Conservation (phyloP, 2,797 vertebrate species). For the Manis pentadactyla region DNA sequence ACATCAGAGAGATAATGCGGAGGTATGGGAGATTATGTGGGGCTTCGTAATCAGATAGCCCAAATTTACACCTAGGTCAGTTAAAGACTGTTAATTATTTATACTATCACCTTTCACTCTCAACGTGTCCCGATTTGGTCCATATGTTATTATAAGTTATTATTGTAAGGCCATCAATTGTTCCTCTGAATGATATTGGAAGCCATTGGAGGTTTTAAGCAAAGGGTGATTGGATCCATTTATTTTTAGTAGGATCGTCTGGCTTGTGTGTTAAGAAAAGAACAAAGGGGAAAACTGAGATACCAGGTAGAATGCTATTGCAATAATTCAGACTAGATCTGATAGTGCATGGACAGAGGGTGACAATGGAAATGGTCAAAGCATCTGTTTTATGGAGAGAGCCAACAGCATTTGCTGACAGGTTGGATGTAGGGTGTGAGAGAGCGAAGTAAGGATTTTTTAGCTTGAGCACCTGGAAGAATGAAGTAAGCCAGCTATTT, state of each 20-base stretch:
- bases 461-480: not conserved
- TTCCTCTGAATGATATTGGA: not conserved
- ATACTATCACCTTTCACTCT: not conserved
- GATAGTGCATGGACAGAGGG: not conserved
- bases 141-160: not conserved
- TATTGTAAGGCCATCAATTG: not conserved
- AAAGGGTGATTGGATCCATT: not conserved
- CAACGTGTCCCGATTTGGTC: not conserved
- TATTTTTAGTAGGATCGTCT: conserved; percentile 33
- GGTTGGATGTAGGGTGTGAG: not conserved
- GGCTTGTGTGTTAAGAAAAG: not conserved
- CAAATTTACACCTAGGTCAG: not conserved
- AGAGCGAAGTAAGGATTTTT: not conserved
- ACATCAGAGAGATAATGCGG: not conserved
- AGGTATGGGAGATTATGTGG: not conserved
- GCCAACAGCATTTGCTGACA: not conserved
- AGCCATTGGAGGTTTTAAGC: not conserved
- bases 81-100: not conserved
- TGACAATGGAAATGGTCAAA: not conserved
- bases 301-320: not conserved
- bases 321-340: not conserved
- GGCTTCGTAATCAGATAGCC: not conserved
- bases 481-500: not conserved
- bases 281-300: not conserved
- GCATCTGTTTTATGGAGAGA: not conserved